A percentile compares a stretch with the other conserved stretches of the same genome.
phyloP scores from a whole-genome alignment of 2,113 vertebrate species.

The Sorex fumeus region DNA sequence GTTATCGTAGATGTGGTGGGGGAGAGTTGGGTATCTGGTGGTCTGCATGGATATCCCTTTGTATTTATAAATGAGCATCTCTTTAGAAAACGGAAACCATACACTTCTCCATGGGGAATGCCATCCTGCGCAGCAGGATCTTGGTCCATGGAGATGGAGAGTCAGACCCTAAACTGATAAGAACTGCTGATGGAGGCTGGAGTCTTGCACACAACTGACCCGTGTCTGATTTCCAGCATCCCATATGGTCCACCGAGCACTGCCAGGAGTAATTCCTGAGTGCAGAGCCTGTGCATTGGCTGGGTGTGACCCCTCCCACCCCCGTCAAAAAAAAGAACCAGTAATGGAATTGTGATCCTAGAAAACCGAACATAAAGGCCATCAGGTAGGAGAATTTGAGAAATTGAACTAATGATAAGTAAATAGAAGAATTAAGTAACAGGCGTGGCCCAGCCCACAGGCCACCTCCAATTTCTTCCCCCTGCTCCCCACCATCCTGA shows the following conservation, averaged over 20 bases:
- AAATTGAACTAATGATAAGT: not conserved
- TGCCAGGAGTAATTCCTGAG: too few species aligned
- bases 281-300: too few species aligned
- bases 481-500: too few species aligned
- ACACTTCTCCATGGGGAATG: too few species aligned
- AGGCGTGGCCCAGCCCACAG: not conserved
- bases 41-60: not conserved
- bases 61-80: not conserved
- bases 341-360: not conserved
- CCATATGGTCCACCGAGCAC: too few species aligned
- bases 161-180: too few species aligned
- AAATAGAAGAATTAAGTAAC: not conserved
- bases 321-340: not conserved
- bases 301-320: too few species aligned
- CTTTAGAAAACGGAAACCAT: not conserved
- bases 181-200: too few species aligned
- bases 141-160: too few species aligned
- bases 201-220: too few species aligned
- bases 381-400: not conserved
- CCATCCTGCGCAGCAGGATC: too few species aligned
- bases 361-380: slow-evolving; percentile 16
- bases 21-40: not conserved
- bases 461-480: not conserved
- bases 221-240: too few species aligned
- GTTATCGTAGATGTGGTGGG: not conserved